Evolutionary conservation across 2,113 vertebrate species (phyloP).

Genomic region (Delphinus delphis): DNA sequence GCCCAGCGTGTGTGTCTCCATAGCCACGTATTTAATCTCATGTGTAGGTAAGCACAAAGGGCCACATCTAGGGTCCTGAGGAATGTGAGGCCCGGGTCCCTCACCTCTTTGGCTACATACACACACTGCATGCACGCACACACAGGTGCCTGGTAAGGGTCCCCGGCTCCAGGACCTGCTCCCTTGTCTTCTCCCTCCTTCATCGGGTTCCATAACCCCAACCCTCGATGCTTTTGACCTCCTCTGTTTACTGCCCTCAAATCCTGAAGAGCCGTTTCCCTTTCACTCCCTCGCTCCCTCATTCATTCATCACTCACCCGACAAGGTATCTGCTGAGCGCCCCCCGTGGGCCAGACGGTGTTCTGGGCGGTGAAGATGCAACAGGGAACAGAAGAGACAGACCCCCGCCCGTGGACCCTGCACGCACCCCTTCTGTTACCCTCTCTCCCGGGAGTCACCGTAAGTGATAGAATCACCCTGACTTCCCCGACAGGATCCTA

Average conservation of each 20-base stretch:
- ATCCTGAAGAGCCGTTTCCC: no score
- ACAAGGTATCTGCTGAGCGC: not conserved
- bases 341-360: fast-evolving
- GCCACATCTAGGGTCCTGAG: not conserved
- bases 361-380: not conserved
- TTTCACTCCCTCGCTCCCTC: not conserved
- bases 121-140: fast-evolving
- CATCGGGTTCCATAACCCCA: not conserved
- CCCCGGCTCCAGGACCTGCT: not conserved
- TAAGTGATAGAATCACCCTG: not conserved
- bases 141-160: not conserved
- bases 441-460: not conserved
- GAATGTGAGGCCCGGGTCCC: not conserved
- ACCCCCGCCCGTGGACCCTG: not conserved
- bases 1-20: not conserved
- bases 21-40: not conserved
- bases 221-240: no score
- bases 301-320: not conserved
- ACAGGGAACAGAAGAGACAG: not conserved
- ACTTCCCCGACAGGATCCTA: not conserved
- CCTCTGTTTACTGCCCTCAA: not conserved
- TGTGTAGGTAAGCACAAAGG: not conserved
- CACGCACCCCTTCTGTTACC: not conserved
- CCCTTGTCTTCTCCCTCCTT: not conserved
- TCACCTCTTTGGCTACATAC: not conserved